Conservation (phyloP, 2,888 invertebrate species). For the Eupithecia abbreviata region DNA sequence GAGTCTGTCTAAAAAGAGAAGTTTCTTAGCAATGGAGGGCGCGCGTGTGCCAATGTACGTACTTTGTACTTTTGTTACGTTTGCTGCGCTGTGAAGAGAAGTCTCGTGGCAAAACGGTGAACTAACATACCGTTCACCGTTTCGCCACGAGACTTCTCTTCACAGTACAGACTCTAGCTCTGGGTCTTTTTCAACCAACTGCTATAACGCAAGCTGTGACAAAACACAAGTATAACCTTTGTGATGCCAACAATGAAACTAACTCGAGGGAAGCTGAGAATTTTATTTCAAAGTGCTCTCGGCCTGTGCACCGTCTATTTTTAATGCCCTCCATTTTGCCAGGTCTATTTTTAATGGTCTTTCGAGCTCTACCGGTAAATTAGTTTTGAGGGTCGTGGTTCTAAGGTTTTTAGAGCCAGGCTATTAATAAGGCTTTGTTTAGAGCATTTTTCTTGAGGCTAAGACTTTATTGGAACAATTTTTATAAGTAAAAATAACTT, state of each 20-base stretch:
- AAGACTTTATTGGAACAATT: background rate
- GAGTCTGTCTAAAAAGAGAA: too few species aligned
- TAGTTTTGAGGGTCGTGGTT: conserved; percentile 1
- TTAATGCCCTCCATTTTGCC: conserved; percentile 42
- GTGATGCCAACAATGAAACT: conserved; percentile 43
- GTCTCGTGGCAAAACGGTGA: too few species aligned
- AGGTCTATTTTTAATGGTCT: conserved; percentile 40
- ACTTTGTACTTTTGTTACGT: too few species aligned
- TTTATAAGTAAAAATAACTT: background rate
- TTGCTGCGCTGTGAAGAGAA: too few species aligned
- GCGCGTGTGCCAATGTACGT: too few species aligned
- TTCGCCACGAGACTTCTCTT: too few species aligned
- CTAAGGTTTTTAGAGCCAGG: background rate
- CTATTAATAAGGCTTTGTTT: conserved; percentile 1
- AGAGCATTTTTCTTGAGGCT: background rate
- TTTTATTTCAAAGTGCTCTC: conserved; percentile 41
- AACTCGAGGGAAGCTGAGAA: conserved; percentile 39
- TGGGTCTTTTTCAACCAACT: background rate
- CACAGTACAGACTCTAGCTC: too few species aligned
- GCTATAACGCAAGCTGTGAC: background rate
- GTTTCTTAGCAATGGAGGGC: too few species aligned
- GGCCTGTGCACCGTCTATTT: conserved; percentile 38
- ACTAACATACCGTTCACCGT: too few species aligned
- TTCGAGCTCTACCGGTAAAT: conserved; percentile 1
- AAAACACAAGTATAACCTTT: conserved; percentile 28